Conservation (phyloP, 2,888 invertebrate genomes). For the Halocaridina rubra region DNA sequence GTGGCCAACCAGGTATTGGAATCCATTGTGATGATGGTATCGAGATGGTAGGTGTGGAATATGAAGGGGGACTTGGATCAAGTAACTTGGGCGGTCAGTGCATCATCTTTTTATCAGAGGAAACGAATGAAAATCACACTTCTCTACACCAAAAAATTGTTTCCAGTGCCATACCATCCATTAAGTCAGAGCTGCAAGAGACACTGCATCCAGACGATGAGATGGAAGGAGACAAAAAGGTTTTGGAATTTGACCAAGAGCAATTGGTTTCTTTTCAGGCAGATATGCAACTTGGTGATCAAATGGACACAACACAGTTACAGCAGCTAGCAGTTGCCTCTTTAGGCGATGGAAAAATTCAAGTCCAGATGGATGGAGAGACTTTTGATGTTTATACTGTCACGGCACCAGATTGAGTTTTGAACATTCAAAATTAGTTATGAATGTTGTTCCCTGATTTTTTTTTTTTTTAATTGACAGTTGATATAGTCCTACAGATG, state of each 20-base stretch:
- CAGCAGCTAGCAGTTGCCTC: slow-evolving; percentile 27
- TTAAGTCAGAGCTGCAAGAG: background rate
- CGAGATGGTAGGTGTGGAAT: slow-evolving; percentile 30
- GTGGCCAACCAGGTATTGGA: background rate
- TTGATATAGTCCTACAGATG: too few relatives aligned
- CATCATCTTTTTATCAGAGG: slow-evolving; percentile 26
- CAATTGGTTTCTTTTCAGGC: slow-evolving; percentile 25
- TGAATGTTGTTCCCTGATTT: too few relatives aligned
- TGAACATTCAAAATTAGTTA: too few relatives aligned
- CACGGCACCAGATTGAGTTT: too few relatives aligned
- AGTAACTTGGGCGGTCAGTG: slow-evolving; percentile 34
- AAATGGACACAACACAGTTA: slow-evolving; percentile 7
- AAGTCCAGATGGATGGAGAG: slow-evolving; percentile 44
- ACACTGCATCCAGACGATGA: background rate
- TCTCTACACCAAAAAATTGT: background rate
- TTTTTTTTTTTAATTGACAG: too few relatives aligned
- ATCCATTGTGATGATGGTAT: slow-evolving; percentile 32
- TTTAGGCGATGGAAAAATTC: slow-evolving; percentile 28
- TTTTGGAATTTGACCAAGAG: slow-evolving; percentile 8
- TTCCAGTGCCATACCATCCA: background rate
- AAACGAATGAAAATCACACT: background rate
- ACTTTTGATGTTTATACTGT: slow-evolving; percentile 49
- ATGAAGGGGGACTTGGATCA: background rate
- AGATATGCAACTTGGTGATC: slow-evolving; percentile 28
- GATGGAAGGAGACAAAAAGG: background rate